Evolutionary conservation across 1,140 invertebrate genomes (phyloP), one percentile per base, ranked within the genome.

Genomic region (Trichogramma pretiosum): DNA sequence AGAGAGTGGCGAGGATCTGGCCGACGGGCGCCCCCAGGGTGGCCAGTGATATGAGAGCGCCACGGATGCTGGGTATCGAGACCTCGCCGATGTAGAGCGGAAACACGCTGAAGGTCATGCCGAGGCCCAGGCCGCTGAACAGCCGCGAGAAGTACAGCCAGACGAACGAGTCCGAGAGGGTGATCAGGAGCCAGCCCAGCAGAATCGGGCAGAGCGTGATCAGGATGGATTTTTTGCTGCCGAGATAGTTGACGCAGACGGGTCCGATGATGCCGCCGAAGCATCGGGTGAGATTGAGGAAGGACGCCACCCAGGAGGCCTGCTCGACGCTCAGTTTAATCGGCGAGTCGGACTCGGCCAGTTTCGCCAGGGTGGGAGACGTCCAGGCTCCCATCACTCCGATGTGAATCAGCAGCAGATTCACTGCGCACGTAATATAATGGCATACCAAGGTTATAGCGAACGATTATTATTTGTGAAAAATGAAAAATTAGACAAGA

Each of bases 41-140:
- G 74, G 81, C 77, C 5, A 81, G 68, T 2, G 79, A 76, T 0
- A 81, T 77, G 56, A 84, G 68, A 2, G 77, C 71, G 0, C 83
- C 83, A 14, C 83, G 64, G 14, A 82, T 74, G 47, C 77, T 68
- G 56, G 76, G 64, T 23, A 77, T 72, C 49, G 82, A 68, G 45
- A 84, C 73, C 70, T 81, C 77, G 39, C 78, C 75, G 22, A 85
- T 64, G 57, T 80, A 83, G 61, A 83, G 76, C 0, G 81, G 79
- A 13, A 80, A 77, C 3, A 74, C 70, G 10, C 79, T 79, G 52
- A 81, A 83, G 5, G 80, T 73, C 33, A 81, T 79, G 8, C 83
- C 83, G 43, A 84, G 70, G 9, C 79, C 75, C 3, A 83, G 61
- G 21, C 84, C 84, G 5, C 77, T 69, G 47, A 80, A 67, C 2